Evolutionary conservation across 2,888 invertebrate species (phyloP).

Genomic region (Troilus luridus): DNA sequence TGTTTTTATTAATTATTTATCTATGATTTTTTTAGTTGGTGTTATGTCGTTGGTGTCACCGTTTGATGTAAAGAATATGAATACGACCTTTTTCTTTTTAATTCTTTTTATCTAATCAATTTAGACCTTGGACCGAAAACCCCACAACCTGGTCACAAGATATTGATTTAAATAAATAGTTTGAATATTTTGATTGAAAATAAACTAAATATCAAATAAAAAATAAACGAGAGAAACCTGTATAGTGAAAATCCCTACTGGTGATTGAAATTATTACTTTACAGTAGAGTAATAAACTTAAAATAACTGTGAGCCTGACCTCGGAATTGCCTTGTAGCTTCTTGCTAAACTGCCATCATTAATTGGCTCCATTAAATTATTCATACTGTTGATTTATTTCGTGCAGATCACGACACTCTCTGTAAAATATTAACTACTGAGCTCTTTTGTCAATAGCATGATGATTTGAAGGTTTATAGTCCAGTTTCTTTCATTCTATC

Average conservation of each 20-base stretch:
- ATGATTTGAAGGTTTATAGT: neutral
- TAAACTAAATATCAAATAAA: no score
- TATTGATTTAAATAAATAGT: no score
- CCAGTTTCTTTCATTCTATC: neutral
- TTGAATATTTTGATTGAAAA: no score
- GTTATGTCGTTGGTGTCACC: no score
- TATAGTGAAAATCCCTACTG: neutral
- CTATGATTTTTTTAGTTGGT: no score
- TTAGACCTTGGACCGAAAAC: no score
- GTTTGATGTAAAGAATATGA: no score
- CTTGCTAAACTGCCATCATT: neutral
- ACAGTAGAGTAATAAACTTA: neutral
- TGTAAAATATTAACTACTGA: neutral
- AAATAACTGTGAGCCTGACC: neutral
- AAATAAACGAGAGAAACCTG: no score
- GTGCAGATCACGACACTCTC: neutral
- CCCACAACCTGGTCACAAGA: no score
- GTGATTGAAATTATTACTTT: neutral
- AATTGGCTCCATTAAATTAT: neutral
- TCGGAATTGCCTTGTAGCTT: neutral
- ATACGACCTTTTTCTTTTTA: no score
- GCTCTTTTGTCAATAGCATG: neutral
- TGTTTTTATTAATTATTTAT: no score
- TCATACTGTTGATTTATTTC: neutral
- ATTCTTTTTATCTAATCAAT: no score